Evolutionary conservation across 2,888 invertebrate genomes (phyloP).

Genomic region (Platycnemis pennipes): DNA sequence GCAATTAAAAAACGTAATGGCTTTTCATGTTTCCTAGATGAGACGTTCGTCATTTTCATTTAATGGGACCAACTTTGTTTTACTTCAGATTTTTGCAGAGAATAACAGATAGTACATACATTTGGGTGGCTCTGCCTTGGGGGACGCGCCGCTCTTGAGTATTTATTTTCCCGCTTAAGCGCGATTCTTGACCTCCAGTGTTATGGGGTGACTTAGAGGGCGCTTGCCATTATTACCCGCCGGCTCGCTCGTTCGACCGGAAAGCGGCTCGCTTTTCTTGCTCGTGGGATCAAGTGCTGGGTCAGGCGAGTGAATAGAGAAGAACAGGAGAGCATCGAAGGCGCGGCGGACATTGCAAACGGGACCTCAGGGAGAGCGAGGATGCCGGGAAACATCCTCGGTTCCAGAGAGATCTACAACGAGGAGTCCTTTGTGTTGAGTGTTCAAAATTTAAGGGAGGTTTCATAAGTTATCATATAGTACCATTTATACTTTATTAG

Average conservation of each 20-base stretch:
- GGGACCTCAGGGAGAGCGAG: neutral
- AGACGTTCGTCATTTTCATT: too few relatives aligned
- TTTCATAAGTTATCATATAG: too few relatives aligned
- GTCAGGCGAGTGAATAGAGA: neutral
- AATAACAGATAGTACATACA: too few relatives aligned
- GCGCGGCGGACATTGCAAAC: neutral
- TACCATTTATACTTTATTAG: too few relatives aligned
- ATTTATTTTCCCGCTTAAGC: neutral
- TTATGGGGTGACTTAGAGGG: neutral
- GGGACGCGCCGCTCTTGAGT: neutral
- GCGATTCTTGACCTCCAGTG: neutral
- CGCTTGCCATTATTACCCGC: neutral
- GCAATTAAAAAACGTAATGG: too few relatives aligned
- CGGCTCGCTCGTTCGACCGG: neutral
- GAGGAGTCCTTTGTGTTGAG: too few relatives aligned
- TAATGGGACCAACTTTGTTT: too few relatives aligned
- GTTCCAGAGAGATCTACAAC: too few relatives aligned
- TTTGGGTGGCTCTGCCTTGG: too few relatives aligned
- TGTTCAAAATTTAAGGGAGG: too few relatives aligned
- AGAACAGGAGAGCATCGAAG: neutral
- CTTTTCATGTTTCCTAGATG: too few relatives aligned
- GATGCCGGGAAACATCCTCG: neutral
- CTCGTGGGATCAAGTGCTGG: conserved; percentile 5
- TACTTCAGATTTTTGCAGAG: too few relatives aligned
- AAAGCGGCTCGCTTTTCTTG: neutral